Base-by-base conservation (phyloP, 1,140 invertebrate genomes). In the Rhagoletis zephyria region DNA sequence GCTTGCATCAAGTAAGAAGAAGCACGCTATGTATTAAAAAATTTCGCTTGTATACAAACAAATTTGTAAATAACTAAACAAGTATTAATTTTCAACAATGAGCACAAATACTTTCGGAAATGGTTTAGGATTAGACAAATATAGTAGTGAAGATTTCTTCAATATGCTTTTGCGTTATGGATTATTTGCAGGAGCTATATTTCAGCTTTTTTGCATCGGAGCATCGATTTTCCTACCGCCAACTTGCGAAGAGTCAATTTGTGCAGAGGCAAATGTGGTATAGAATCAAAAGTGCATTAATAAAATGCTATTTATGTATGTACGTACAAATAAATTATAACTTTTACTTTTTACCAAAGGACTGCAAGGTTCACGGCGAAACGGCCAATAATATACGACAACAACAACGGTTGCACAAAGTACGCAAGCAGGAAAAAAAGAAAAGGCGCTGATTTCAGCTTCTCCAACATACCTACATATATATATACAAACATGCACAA, bases 371-470 rank as follows among this genome's bases (percentile, higher is more conserved):
- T n/a, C 51, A 56, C 19, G 51, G 74, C n/a, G 74, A 81, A 81
- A 56, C 30, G 45, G 74, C 48, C 42, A 81, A 81, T 30, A 87
- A 30, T 30, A 30, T 30, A 30, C 30, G 30, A 30, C 30, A 30
- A 30, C 30, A 59, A 42, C 85, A 91, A 3, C 90, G 91, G 4
- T 86, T 91, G n/a, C 91, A 92, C 70, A 92, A 92, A 88, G 88
- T 92, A 51, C 90, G 91, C 3, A 92, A 92, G 65, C 88, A 90
- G 67, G 91, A 92, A 85, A 92, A 92, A 86, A 92, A 92, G 87
- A 92, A 92, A 70, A 89, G 91, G 9, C 91, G 91, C 86, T 92
- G 91, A 88, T 85, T 40, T 16, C 40, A 45, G 3, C 19, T 16
- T 56, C n/a, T 30, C 19, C 2, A 74, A 14, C 61, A 63, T 4